Evolutionary conservation across 2,888 invertebrate species (phyloP), one percentile per base, ranked within the genome.

Genomic region (Phengaris arion): DNA sequence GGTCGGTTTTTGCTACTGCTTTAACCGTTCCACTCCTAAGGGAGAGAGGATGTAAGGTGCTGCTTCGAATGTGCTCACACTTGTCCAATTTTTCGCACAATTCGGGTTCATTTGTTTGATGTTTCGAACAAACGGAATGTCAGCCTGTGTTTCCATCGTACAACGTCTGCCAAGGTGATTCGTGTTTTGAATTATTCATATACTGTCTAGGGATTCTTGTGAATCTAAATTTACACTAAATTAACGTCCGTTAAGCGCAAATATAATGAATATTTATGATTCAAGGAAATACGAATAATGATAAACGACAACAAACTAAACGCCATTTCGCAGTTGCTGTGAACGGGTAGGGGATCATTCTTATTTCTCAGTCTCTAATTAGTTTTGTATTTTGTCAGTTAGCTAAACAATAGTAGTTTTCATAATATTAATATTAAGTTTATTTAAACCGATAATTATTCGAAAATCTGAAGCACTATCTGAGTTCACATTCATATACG

Each of bases 131-230:
- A 72, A 72, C 22, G 52, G 72, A 72, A 72, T 72, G 72, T 52
- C 52, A 64, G 64, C 64, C 0, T 15, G 72, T 54, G 72, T 54
- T 35, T 72, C 45, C 35, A 72, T 52, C 72, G 72, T 54, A 54
- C 72, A 52, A 51, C 9, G 72, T 72, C 72, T 72, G 72, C 72
- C 72, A 72, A 72, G 72, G 72, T 72, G 72, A 72, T 72, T 52
- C 72, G 72, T 72, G 72, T 72, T 35, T 54, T 72, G 72, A 72
- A 72, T 72, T 22, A 72, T 72, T 72, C 72, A 72, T 72, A 72
- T 10, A 35, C 70, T 70, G 72, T 72, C 72, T 72, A 72, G 52
- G 54, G 72, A 52, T 72, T 72, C 72, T 72, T 72, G 72, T 54
- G 54, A 72, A 72, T 22, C 72, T 72, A 54, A 72, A 72, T 72